Percentiles rank a stretch among this genome's conserved stretches.
Evolutionary conservation across 2,888 invertebrate species (phyloP).

Genomic region (Aelia acuminata): DNA sequence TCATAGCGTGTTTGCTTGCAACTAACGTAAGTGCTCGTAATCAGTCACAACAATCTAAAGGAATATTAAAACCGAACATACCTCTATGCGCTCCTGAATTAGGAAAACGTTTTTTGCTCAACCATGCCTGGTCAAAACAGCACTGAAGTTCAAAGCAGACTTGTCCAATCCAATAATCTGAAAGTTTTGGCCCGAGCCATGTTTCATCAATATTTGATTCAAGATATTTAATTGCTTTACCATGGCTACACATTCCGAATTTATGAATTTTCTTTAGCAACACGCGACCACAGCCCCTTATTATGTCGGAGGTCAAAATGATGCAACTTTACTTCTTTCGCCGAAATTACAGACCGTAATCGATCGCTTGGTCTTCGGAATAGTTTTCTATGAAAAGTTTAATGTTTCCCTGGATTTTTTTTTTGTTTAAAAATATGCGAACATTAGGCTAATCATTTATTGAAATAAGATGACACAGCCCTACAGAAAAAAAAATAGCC

Average conservation of each 20-base stretch:
- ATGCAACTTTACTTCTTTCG: not conserved
- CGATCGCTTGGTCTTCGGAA: not conserved
- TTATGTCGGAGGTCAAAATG: not conserved
- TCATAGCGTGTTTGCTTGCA: too few species aligned
- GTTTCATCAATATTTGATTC: not conserved
- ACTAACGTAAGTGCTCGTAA: too few species aligned
- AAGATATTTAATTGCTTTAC: not conserved
- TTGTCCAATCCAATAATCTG: not conserved
- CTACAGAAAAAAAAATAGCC: too few species aligned
- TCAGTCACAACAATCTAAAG: not conserved
- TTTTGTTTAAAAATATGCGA: not conserved
- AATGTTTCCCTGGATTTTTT: not conserved
- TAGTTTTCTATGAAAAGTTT: not conserved
- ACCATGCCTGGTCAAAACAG: not conserved
- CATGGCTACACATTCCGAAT: not conserved
- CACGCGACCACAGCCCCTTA: not conserved
- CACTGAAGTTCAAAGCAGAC: not conserved
- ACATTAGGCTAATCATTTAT: not conserved
- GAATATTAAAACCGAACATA: not conserved
- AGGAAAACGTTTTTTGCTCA: not conserved
- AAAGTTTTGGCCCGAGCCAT: not conserved
- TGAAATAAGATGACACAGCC: not conserved
- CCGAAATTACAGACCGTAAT: not conserved
- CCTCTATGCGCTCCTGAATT: not conserved
- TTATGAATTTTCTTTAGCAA: not conserved